A percentile compares a stretch with the other conserved stretches of the same genome.
phyloP scores from a whole-genome alignment of 2,888 invertebrate species.

The Hirtodrosophila duncani region DNA sequence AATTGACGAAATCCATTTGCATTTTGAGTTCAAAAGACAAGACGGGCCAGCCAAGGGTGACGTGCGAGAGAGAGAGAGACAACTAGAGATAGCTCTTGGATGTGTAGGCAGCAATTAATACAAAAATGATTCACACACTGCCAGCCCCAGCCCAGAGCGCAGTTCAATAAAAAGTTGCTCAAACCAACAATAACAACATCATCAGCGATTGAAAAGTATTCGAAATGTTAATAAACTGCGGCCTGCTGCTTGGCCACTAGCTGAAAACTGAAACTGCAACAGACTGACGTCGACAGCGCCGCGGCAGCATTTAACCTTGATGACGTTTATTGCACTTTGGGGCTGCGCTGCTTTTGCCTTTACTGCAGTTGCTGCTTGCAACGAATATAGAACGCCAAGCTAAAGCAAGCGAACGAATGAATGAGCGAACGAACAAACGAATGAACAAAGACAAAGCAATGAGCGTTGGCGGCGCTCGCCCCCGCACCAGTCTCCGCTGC shows the following conservation, averaged over 20 bases:
- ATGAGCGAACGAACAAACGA: constrained; percentile 36
- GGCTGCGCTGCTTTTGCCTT: no score
- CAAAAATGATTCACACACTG: constrained; percentile 36
- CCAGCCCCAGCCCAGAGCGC: constrained; percentile 1
- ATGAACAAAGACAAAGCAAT: constrained; percentile 47
- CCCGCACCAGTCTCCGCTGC: constrained; percentile 24
- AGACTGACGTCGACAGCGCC: constrained; percentile 15
- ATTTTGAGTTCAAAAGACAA: constrained; percentile 28
- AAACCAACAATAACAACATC: constrained; percentile 17
- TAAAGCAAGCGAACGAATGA: constrained; percentile 36
- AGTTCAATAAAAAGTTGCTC: constrained; percentile 8
- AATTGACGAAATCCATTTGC: constrained; percentile 55
- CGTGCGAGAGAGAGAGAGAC: constrained; percentile 25
- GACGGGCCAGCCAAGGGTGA: constrained; percentile 4
- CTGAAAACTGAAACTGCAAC: constrained; percentile 19
- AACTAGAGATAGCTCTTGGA: constrained; percentile 5
- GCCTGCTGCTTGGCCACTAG: no score
- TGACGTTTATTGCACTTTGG: constrained; percentile 77
- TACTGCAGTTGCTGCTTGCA: no score
- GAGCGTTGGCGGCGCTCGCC: constrained; percentile 34
- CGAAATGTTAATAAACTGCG: constrained; percentile 34
- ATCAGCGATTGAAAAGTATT: constrained; percentile 29
- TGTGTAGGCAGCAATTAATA: constrained; percentile 31
- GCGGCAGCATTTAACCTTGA: constrained; percentile 70
- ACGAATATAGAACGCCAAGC: constrained; percentile 62